Conservation (phyloP, 2,888 invertebrate genomes). For the Aphidoletes aphidimyza region DNA sequence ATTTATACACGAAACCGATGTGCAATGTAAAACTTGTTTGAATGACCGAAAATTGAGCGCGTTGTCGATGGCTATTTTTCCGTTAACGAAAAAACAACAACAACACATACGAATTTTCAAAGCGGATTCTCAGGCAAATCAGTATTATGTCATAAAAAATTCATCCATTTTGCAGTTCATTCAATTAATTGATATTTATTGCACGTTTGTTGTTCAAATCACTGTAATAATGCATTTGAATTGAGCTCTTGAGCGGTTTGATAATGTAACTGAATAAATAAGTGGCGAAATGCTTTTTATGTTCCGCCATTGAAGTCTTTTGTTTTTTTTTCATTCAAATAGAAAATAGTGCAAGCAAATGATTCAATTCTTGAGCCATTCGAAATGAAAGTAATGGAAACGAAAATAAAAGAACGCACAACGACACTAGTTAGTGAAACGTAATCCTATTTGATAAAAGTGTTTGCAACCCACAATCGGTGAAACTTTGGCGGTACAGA, state of each 20-base stretch:
- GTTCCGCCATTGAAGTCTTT: background rate
- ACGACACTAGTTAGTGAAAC: background rate
- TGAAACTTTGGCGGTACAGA: background rate
- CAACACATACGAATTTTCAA: background rate
- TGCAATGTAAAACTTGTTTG: background rate
- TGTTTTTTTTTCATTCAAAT: background rate
- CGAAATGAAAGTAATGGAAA: background rate
- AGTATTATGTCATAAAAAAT: constrained; percentile 38
- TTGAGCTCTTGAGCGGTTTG: no score
- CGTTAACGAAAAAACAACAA: background rate
- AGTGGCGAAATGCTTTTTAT: background rate
- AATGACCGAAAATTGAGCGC: background rate
- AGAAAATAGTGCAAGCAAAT: no score
- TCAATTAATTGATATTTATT: constrained; percentile 50
- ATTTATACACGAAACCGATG: background rate
- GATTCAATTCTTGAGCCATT: background rate
- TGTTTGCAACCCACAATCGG: background rate
- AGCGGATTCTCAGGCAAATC: background rate
- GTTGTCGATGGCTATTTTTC: background rate
- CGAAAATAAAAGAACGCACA: no score
- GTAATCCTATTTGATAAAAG: constrained; percentile 10
- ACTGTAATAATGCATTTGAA: background rate
- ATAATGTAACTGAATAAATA: background rate
- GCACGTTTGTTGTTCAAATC: constrained; percentile 22
- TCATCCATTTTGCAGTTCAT: constrained; percentile 11